Base-by-base conservation (phyloP, 2,797 vertebrate species). In the Ceryle rudis region DNA sequence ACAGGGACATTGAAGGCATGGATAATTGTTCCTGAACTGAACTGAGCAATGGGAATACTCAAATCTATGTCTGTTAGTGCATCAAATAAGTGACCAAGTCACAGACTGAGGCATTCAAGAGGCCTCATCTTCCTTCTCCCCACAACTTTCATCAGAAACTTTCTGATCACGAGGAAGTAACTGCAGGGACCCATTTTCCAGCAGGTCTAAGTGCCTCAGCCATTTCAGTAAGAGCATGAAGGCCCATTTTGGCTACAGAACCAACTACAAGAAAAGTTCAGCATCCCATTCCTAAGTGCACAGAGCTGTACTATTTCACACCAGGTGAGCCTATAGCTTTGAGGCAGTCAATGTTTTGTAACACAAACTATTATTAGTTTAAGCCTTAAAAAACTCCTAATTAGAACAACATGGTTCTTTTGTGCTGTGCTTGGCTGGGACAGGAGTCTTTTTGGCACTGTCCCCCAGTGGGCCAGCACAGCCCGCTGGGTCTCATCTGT, bases 401-500 rank as follows among this genome's bases (percentile, higher is more conserved):
- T 4, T 73, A 25, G 42, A 90, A n/a, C 26, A 80, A 49, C 7
- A 11, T 0, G 2, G 33, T 4, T 60, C 26, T 78, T 70, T 18
- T 64, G 66, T 33, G 72, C n/a, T 26, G 13, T 9, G 65, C 26
- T 81, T 70, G 46, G 33, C 64, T 46, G 44, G 55, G 20, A 78
- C 14, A 54, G 35, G 31, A 93, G 46, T 23, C 28, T 12, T 23
- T 57, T 22, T 51, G 66, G 51, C 71, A 42, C 16, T 16, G 15
- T 66, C 6, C 35, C 66, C 19, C 35, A 57, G 41, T 0, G 0
- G 49, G 42, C 55, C 78, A 37, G 41, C 54, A 69, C 2, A 29
- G 39, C 41, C 57, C 1, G 0, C 1, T 3, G 1, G 37, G 26
- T 39, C 39, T 37, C 4, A 0, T 37, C 35, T 19, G 35, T 44